Conservation (phyloP, 2,797 vertebrate species). For the Labeo calbasu region DNA sequence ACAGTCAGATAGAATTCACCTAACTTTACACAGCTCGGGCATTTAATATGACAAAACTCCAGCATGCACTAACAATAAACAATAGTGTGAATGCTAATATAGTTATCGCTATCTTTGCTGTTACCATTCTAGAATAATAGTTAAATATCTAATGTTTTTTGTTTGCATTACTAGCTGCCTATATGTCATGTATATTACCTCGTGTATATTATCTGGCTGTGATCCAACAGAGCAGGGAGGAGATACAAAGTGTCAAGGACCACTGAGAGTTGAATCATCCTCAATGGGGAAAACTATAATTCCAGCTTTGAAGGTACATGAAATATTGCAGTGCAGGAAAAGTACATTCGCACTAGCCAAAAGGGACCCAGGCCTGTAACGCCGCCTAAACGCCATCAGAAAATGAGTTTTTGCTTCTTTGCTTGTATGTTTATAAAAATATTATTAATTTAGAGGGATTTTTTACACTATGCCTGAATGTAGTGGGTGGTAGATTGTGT, state of each 20-base stretch:
- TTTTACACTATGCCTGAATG: background rate
- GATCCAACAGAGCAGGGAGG: conserved; percentile 49
- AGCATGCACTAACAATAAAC: background rate
- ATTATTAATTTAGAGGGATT: background rate
- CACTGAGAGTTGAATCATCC: conserved; percentile 52
- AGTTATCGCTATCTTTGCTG: background rate
- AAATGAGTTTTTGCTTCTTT: background rate
- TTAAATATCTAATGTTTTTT: background rate
- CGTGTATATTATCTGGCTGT: conserved; percentile 22
- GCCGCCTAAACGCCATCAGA: background rate
- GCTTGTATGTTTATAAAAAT: background rate
- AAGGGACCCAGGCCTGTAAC: conserved; percentile 8
- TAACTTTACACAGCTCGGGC: background rate
- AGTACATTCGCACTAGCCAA: conserved; percentile 31
- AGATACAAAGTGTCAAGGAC: conserved; percentile 33
- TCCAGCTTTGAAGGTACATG: conserved; percentile 52
- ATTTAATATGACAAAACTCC: background rate
- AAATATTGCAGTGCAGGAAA: conserved; percentile 47
- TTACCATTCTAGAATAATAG: background rate
- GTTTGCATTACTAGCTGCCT: conserved; percentile 6
- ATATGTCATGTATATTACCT: background rate
- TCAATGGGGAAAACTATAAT: conserved; percentile 58
- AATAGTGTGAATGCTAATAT: background rate
- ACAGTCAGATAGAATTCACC: background rate
- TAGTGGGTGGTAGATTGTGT: background rate